Base-by-base conservation (phyloP, 2,113 vertebrate species). In the Struthidea cinerea region DNA sequence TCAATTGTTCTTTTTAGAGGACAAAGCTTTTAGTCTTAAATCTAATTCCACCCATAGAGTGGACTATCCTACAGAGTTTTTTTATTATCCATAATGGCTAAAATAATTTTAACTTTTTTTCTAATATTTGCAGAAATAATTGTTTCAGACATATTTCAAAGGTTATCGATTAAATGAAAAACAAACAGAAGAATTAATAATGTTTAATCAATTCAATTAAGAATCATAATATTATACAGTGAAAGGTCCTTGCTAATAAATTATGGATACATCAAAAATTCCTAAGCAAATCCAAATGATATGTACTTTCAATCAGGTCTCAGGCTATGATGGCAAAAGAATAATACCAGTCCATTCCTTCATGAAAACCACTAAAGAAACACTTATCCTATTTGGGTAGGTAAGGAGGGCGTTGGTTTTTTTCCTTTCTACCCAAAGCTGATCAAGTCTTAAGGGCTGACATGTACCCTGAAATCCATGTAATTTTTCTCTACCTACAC, bases 401-500 rank as follows among this genome's bases (percentile, higher is more conserved):
- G 8, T 18, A 18, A 35, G 9, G 13, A 56, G 2, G 2, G 1
- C 42, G 18, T 11, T 49, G 10, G 1, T 0, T 3, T 42, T 56
- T 21, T 33, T 71, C 33, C 18, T 32, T 83, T 89, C 6, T 42
- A 30, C 32, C 2, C 23, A 78, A 28, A 67, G 18, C 3, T 82
- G 33, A 52, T 39, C 27, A 52, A 52, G 1, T 47, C 20, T 74
- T 52, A 82, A 74, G 57, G 42, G 18, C 39, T 32, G 7, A n/a
- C 8, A 17, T 6, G 4, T 42, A 64, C 13, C 9, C 37, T 56
- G 37, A 91, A 78, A 46, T 56, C 16, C 17, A 4, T 24, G 30
- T 10, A n/a, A 68, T 61, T 74, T 74, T 65, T 78, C 41, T 75
- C 4, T 53, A 21, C 4, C 5, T 49, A 53, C 23, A n/a, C 2